Evolutionary conservation across 2,888 invertebrate species (phyloP).

Genomic region (Ditula angustiorana): DNA sequence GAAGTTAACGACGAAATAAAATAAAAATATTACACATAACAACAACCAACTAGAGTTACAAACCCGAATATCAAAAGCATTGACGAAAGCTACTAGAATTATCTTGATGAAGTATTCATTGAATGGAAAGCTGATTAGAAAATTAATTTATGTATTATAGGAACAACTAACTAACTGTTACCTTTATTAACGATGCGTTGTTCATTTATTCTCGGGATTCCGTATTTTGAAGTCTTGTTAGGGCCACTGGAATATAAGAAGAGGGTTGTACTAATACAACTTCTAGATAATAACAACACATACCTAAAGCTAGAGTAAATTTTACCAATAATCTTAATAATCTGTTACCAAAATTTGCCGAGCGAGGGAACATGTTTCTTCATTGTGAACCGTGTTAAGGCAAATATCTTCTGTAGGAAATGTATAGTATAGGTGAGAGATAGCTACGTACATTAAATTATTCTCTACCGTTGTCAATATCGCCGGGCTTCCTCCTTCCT

Average conservation of each 20-base stretch:
- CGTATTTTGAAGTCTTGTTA: too few species aligned
- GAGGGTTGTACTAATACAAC: not conserved
- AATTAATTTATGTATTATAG: slow-evolving; percentile 15
- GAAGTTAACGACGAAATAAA: too few species aligned
- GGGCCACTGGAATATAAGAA: too few species aligned
- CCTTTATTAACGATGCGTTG: not conserved
- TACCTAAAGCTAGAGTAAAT: too few species aligned
- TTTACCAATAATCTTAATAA: too few species aligned
- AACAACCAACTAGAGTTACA: not conserved
- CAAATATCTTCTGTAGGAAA: not conserved
- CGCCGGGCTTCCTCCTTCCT: slow-evolving; percentile 60
- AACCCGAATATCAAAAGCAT: slow-evolving; percentile 23
- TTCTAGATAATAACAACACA: too few species aligned
- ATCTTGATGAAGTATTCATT: slow-evolving; percentile 36
- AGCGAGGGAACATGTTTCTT: not conserved
- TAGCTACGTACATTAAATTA: slow-evolving; percentile 43
- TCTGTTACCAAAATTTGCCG: too few species aligned
- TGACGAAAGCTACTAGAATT: slow-evolving; percentile 6
- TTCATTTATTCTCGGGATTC: too few species aligned
- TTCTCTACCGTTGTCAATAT: slow-evolving; percentile 62
- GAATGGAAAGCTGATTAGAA: slow-evolving; percentile 30
- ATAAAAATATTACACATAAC: not conserved
- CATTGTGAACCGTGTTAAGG: not conserved
- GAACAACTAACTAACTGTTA: not conserved
- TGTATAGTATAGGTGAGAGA: not conserved